Evolutionary conservation across 2,113 vertebrate species (phyloP), one percentile per base, ranked within the genome.

Genomic region (Ictidomys tridecemlineatus): DNA sequence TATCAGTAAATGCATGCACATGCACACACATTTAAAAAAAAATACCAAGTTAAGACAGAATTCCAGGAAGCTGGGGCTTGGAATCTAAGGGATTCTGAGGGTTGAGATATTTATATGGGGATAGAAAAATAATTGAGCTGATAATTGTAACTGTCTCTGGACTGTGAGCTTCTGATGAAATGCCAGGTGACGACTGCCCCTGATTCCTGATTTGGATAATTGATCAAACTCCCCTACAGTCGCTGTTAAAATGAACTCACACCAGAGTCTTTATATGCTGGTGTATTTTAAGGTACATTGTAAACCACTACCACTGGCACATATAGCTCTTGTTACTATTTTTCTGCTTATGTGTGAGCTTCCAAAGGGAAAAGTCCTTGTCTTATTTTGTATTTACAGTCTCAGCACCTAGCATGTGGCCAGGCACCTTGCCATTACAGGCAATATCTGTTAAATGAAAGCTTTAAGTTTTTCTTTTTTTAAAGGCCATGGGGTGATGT

Each of bases 311-410:
- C 28, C 22, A 37, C 4, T 45, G 48, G 39, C 39, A 51, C 5
- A 39, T 18, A 70, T 56, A 34, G 32, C 78, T 85, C 70, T 61
- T 67, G 77, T 87, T 93, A 37, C 22, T 26, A 20, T 88, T 84
- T 76, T 63, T 32, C 51, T 77, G 22, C n/a, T 56, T 30, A 63
- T 4, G 18, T 79, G 24, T 65, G 8, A 67, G 24, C 20, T 67
- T 95, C 93, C 83, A 45, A 83, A 85, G 45, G 86, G 8, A 88
- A 67, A 11, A 89, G 37, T 84, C 32, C 63, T 79, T 37, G 32
- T 45, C 34, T 63, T 73, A 22, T 45, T 67, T 45, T 13, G 37
- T 51, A 61, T 67, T 93, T 93, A 34, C 45, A 67, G 80, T 53
- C 85, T 85, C 14, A 42, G 32, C 53, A 56, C 39, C 34, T 28